phyloP scores from a whole-genome alignment of 1,140 invertebrate genomes.

The Heliconius eleuchia region DNA sequence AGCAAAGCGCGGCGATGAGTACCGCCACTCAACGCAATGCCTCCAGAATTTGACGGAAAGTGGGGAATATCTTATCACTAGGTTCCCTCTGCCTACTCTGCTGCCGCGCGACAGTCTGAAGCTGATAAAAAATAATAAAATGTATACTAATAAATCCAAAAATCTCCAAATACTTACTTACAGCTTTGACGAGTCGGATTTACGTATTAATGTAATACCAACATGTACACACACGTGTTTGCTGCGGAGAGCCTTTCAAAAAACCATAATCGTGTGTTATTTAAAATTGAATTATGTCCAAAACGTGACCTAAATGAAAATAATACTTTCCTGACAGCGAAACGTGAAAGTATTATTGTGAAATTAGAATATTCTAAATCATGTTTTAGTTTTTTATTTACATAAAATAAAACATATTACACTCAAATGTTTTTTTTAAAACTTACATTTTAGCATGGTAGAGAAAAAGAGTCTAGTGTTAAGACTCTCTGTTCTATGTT shows the following conservation, averaged over 20 bases:
- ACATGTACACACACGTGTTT: neutral
- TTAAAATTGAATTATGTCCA: slow-evolving; percentile 24
- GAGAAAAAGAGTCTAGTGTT: too few species aligned
- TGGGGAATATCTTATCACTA: too few species aligned
- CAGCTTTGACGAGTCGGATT: neutral
- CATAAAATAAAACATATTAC: neutral
- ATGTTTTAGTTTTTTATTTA: neutral
- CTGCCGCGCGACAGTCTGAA: too few species aligned
- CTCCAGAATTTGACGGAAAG: too few species aligned
- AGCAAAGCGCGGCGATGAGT: too few species aligned
- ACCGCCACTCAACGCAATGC: too few species aligned
- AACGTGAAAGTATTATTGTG: neutral
- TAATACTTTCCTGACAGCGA: neutral
- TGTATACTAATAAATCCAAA: neutral
- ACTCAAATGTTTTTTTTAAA: too few species aligned
- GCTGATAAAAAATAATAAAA: neutral
- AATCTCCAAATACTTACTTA: neutral
- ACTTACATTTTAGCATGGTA: too few species aligned
- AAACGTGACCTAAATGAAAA: slow-evolving; percentile 28
- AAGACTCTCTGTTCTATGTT: too few species aligned
- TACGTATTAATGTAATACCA: neutral
- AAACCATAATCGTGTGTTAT: neutral
- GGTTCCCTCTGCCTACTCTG: too few species aligned
- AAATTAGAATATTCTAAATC: neutral
- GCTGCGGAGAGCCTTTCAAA: neutral